Conservation (phyloP, 23 tunicate genomes). For the Ascidia mentula region DNA sequence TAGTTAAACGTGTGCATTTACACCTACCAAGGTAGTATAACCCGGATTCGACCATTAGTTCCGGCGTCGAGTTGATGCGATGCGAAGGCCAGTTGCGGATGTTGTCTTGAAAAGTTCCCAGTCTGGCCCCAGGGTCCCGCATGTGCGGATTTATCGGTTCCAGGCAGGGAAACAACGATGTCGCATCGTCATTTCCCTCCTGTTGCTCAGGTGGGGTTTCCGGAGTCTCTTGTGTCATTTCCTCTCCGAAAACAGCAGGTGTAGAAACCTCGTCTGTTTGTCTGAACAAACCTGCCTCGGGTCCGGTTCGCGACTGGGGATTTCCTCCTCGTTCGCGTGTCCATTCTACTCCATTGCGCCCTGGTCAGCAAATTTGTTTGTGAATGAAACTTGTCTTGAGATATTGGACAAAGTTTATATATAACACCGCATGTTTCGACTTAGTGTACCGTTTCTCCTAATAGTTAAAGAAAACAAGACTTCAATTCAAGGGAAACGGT, state of each 20-base stretch:
- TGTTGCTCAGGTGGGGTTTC: not conserved
- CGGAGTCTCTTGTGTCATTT: not conserved
- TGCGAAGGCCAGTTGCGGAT: not conserved
- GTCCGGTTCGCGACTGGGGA: not conserved
- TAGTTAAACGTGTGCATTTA: not conserved
- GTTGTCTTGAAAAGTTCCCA: not conserved
- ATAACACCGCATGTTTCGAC: no score
- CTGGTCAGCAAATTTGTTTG: not conserved
- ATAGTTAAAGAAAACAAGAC: no score
- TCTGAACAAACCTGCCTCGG: not conserved
- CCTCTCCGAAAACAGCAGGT: no score
- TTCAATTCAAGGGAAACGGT: no score
- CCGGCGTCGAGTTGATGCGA: not conserved
- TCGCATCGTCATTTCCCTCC: not conserved
- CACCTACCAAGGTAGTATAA: not conserved
- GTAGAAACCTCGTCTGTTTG: not conserved
- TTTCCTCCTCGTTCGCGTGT: not conserved
- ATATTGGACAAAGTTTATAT: no score
- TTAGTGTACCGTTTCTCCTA: no score
- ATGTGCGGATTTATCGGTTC: not conserved
- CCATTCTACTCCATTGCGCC: not conserved
- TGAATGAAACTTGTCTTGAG: no score
- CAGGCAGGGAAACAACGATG: not conserved
- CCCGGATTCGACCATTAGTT: not conserved
- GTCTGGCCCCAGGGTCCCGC: not conserved